These are phyloP conservation scores for Actinia tenebrosa DNA, from an alignment of 64 coral and sea anemone genomes.

Conservation along the genomic window DNA sequence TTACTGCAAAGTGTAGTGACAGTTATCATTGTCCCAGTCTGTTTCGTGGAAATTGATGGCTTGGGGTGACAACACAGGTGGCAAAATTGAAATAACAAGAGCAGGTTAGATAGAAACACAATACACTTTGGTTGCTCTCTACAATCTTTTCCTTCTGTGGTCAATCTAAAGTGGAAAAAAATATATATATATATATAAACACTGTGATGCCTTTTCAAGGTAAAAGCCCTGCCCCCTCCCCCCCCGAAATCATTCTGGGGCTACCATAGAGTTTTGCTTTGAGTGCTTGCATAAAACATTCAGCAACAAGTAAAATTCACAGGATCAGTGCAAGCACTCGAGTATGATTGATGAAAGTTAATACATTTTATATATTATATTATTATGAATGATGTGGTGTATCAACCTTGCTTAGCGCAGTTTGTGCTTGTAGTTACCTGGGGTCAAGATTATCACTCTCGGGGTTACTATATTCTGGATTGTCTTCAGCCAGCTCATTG, in stretches of 20 bases:
- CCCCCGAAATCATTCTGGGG: too few species aligned
- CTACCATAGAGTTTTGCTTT: too few species aligned
- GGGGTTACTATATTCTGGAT: not conserved
- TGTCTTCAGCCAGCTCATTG: not conserved
- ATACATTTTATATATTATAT: too few species aligned
- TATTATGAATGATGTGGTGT: too few species aligned
- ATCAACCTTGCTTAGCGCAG: too few species aligned
- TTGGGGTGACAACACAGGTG: too few species aligned
- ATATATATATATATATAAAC: not conserved
- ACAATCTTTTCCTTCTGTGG: constrained; percentile 12
- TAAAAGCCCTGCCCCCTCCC: not conserved
- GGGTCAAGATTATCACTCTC: not conserved
- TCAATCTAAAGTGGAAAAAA: not conserved
- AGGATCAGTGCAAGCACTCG: too few species aligned
- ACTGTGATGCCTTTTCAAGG: not conserved
- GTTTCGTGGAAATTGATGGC: not conserved
- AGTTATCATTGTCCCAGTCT: not conserved
- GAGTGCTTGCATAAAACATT: too few species aligned
- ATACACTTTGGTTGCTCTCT: constrained; percentile 49
- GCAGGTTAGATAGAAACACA: constrained; percentile 36
- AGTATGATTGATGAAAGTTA: too few species aligned
- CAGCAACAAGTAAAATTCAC: too few species aligned
- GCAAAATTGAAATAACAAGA: not conserved
- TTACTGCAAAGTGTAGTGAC: not conserved
- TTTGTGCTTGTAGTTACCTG: not conserved